Evolutionary conservation across 2,797 vertebrate genomes (phyloP).

Genomic region (Zalophus californianus): DNA sequence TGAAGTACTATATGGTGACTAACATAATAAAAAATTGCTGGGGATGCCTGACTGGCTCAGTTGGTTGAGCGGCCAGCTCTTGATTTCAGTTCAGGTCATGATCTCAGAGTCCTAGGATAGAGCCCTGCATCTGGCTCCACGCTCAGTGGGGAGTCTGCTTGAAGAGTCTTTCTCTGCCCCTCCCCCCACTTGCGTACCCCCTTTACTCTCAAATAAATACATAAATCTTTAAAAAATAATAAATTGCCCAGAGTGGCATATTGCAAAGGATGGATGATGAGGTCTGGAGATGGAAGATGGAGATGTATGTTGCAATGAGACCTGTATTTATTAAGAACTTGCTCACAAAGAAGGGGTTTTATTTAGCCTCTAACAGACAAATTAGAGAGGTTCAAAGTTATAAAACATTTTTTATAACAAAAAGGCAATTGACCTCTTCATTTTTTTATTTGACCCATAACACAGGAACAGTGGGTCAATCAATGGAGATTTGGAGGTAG

Average conservation of each 20-base stretch:
- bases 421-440: background rate
- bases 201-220: background rate
- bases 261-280: background rate
- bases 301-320: background rate
- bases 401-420: conserved; percentile 51
- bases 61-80: background rate
- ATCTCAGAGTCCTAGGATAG: background rate
- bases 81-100: background rate
- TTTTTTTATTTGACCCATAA: conserved; percentile 38
- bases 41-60: background rate
- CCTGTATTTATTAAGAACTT: conserved; percentile 17
- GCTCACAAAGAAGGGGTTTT: background rate
- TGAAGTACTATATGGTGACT: too few species aligned
- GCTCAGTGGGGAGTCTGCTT: background rate
- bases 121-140: background rate
- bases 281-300: background rate
- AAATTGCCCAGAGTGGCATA: background rate
- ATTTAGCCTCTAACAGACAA: conserved; percentile 44
- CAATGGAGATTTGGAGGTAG: background rate
- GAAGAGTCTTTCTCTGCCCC: background rate
- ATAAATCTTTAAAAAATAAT: background rate
- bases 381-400: conserved; percentile 11
- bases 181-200: background rate
- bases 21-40: background rate
- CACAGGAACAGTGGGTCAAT: background rate